phyloP scores from a whole-genome alignment of 2,888 invertebrate species.

The Leptopterna dolabrata region DNA sequence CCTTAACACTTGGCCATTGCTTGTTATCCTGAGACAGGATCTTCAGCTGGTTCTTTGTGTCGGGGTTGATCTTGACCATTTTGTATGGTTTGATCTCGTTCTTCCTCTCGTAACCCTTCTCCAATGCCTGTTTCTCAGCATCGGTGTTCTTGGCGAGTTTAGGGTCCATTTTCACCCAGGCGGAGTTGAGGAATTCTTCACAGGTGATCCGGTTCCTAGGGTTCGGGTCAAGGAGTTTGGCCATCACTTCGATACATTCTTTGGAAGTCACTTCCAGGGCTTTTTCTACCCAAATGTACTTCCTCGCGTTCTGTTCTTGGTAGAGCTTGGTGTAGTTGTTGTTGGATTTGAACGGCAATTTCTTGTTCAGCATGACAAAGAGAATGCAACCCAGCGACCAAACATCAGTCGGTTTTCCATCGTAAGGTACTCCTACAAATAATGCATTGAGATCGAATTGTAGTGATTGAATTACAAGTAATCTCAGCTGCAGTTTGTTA shows the following conservation, averaged over 20 bases:
- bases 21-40: conserved; percentile 24
- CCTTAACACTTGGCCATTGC: conserved; percentile 31
- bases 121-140: conserved; percentile 46
- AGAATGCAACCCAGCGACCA: conserved; percentile 85
- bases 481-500: no score
- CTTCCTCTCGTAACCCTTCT: not conserved
- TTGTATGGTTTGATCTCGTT: conserved; percentile 48
- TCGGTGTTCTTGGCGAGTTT: conserved; percentile 21
- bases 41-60: conserved; percentile 40
- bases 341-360: conserved; percentile 84
- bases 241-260: conserved; percentile 62
- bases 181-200: conserved; percentile 69
- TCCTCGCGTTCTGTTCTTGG: conserved; percentile 23
- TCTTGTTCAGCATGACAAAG: conserved; percentile 85
- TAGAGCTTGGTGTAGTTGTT: conserved; percentile 47
- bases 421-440: conserved; percentile 73
- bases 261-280: conserved; percentile 67
- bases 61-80: conserved; percentile 15
- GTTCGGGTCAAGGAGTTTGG: conserved; percentile 72
- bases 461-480: not conserved
- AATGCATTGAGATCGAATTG: not conserved
- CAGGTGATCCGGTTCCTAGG: conserved; percentile 72
- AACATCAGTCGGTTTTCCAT: conserved; percentile 79
- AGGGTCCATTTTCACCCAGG: conserved; percentile 71
- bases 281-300: conserved; percentile 19